Conservation (phyloP, 2,797 vertebrate genomes). For the Taeniopygia guttata region DNA sequence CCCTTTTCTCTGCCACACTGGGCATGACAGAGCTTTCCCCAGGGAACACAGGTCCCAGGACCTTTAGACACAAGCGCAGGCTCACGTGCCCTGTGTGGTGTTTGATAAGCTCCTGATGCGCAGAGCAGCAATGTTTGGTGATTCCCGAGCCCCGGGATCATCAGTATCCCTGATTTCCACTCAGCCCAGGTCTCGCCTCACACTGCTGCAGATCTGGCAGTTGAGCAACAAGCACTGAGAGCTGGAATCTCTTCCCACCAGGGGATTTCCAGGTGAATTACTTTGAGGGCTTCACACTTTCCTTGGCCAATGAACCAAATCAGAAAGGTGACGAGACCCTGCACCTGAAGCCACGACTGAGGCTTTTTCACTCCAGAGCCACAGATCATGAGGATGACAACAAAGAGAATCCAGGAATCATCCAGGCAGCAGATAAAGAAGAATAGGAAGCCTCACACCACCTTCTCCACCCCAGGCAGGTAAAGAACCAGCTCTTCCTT, state of each 20-base stretch:
- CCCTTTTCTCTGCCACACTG: neutral
- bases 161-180: neutral
- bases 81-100: neutral
- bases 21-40: neutral
- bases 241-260: neutral
- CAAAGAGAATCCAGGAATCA: neutral
- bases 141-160: neutral
- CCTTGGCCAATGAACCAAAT: neutral
- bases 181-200: neutral
- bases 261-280: constrained; percentile 8
- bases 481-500: neutral
- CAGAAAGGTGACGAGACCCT: neutral
- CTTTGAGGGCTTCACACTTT: neutral
- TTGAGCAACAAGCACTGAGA: neutral
- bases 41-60: neutral
- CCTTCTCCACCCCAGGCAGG: neutral
- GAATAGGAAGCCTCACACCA: neutral
- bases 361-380: neutral
- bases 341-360: neutral
- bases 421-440: neutral
- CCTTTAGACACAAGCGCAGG: fast-evolving
- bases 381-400: neutral
- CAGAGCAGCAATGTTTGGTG: neutral
- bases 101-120: neutral
- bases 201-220: neutral